phyloP scores from a whole-genome alignment of 2,113 vertebrate genomes.

The Cyanoderma ruficeps region DNA sequence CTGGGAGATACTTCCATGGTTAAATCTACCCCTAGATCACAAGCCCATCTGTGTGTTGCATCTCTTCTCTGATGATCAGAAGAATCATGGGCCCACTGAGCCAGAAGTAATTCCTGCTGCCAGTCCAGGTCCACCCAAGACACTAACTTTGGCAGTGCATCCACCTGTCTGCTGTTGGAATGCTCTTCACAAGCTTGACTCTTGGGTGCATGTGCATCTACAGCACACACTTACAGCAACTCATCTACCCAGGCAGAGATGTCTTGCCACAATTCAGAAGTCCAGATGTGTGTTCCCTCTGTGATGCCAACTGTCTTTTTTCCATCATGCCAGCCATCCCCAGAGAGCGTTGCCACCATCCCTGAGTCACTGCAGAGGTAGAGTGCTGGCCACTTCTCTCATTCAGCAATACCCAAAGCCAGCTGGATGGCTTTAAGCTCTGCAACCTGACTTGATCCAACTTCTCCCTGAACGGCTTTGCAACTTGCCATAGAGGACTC shows the following conservation, averaged over 20 bases:
- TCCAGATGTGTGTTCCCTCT: neutral
- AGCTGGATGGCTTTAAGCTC: neutral
- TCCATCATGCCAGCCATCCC: neutral
- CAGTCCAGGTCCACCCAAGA: neutral
- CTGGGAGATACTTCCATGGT: neutral
- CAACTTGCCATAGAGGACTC: neutral
- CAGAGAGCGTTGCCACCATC: neutral
- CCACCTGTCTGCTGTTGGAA: neutral
- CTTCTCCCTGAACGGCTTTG: neutral
- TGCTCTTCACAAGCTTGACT: neutral
- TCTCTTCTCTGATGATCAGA: neutral
- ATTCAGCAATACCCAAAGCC: neutral
- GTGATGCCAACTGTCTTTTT: neutral
- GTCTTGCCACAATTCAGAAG: neutral
- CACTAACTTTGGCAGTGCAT: neutral
- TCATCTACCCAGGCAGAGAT: neutral
- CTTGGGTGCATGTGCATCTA: neutral
- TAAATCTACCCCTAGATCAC: neutral
- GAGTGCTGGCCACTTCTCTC: neutral
- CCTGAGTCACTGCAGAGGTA: neutral
- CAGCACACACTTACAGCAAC: neutral
- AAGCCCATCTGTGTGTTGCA: neutral
- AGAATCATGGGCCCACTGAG: neutral
- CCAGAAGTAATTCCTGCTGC: neutral
- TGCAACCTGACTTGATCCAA: neutral